Evolutionary conservation across 2,113 vertebrate species (phyloP), one percentile per base, ranked within the genome.

Genomic region (Pitta sordida): DNA sequence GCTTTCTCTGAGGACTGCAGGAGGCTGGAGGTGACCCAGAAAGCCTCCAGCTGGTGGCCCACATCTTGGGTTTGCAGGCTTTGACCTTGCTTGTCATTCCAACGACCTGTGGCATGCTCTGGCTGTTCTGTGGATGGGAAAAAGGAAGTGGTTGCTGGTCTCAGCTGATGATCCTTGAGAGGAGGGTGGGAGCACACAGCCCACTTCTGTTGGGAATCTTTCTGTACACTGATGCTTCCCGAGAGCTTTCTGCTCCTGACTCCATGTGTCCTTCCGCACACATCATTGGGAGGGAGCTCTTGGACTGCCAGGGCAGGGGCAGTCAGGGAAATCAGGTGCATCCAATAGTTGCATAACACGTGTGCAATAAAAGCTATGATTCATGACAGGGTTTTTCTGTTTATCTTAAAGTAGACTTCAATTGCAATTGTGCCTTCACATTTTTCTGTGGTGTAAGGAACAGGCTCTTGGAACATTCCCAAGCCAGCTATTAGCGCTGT

Each of bases 401-500:
- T 94, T 83, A 74, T 80, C 67, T 88, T 88, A 39, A 91, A 89
- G 51, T 24, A 84, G 83, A 56, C 39, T 89, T 68, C 34, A 89
- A 89, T 94, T 95, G 56, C 67, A 83, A 74, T 52, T 94, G 64
- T 94, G 84, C 43, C 60, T 95, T 95, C 56, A 56, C 63, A 56
- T 92, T 97, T 96, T 53, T 86, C 84, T 77, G 84, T 91, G 91
- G 30, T 32, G 36, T 94, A 81, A 94, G 83, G 77, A 90, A 60
- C 62, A 88, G 83, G 85, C 68, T 77, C 80, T 82, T 41, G 15
- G 69, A 88, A 76, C 84, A 87, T 94, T 95, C 97, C 93, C 90
- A 94, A 94, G 94, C 88, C 90, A 94, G 95, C 84, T 97, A 91
- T 95, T 97, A 90, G 74, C 68, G 22, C 86, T 93, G 63, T 91